These are phyloP conservation scores for Meriones psammophilus DNA, from an alignment of 2,797 vertebrate species.

Conservation along the genomic window DNA sequence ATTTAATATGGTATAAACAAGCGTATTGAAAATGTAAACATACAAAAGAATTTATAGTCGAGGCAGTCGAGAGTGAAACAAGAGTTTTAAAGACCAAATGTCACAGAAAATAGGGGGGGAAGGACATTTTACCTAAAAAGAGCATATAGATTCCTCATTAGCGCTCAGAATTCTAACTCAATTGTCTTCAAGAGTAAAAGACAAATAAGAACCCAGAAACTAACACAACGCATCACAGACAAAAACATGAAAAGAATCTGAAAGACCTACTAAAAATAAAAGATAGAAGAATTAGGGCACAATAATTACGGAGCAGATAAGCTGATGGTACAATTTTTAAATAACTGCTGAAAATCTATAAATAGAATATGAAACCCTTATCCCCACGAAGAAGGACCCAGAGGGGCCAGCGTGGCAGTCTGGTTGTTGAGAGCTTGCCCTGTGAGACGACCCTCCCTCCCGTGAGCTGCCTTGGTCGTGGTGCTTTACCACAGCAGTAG, in stretches of 20 bases:
- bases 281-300: not conserved
- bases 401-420: too few relatives aligned
- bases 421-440: not conserved
- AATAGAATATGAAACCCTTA: not conserved
- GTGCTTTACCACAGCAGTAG: not conserved
- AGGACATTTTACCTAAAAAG: not conserved
- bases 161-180: conserved; percentile 36
- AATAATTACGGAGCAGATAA: not conserved
- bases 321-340: not conserved
- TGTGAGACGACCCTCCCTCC: not conserved
- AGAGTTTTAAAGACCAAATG: not conserved
- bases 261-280: not conserved
- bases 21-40: conserved; percentile 38
- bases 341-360: not conserved
- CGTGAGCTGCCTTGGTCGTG: too few relatives aligned
- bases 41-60: not conserved
- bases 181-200: not conserved
- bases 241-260: not conserved
- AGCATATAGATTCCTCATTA: not conserved
- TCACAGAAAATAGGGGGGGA: not conserved
- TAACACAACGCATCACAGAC: not conserved
- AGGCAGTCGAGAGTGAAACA: not conserved
- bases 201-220: not conserved
- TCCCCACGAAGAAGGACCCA: not conserved
- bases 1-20: not conserved